Conservation (phyloP, 2,797 vertebrate genomes). For the Lithobates sylvaticus region DNA sequence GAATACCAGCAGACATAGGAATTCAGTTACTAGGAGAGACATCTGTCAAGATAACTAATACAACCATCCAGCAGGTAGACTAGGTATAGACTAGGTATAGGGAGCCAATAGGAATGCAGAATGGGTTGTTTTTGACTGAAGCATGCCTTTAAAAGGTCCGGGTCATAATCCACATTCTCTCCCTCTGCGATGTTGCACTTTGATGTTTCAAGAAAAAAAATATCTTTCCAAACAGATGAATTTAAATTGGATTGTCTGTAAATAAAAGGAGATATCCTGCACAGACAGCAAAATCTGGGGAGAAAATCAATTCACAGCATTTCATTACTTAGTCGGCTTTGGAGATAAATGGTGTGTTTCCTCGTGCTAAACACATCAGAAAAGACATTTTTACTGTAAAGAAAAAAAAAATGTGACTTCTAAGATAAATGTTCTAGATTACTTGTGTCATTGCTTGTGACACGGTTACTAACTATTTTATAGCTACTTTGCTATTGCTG, state of each 20-base stretch:
- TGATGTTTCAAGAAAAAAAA: conserved; percentile 25
- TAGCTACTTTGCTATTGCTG: no score
- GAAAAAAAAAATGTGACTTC: neutral
- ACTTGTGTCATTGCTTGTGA: no score
- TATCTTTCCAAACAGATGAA: conserved; percentile 43
- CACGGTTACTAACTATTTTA: no score
- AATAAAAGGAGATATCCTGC: conserved; percentile 39
- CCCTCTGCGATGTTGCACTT: conserved; percentile 27
- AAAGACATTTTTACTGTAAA: neutral
- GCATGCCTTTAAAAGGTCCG: neutral
- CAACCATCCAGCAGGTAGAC: no score
- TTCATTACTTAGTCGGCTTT: conserved; percentile 27
- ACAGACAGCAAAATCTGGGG: conserved; percentile 19
- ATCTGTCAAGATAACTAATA: no score
- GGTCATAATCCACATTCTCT: neutral
- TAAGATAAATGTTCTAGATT: neutral
- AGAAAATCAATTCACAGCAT: conserved; percentile 23
- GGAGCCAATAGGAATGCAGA: no score
- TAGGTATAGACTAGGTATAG: no score
- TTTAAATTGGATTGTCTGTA: conserved; percentile 39
- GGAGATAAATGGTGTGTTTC: conserved; percentile 14
- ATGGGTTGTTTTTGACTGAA: no score
- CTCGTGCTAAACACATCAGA: neutral
- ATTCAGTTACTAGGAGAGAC: no score
- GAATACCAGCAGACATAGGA: no score